Base-by-base conservation (phyloP, 2,113 vertebrate species). In the Centropristis striata region DNA sequence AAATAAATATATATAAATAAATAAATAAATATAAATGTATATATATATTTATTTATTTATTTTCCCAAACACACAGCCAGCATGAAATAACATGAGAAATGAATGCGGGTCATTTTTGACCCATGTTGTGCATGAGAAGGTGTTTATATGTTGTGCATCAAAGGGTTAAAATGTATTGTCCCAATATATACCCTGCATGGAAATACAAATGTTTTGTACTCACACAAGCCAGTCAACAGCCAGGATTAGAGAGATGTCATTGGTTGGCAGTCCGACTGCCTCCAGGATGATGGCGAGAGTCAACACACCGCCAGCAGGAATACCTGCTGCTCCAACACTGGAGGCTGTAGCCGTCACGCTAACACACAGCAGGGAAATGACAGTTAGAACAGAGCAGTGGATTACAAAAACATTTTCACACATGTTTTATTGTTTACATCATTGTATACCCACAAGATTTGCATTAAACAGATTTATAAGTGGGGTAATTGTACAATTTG, bases 211-310 rank as follows among this genome's bases (percentile, higher is more conserved):
- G 12, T 21, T 36, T 7, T 55, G 20, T 78, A 96, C 97, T 97
- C 79, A 98, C 97, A 98, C 96, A 9, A 98, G 93, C 97, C 97
- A 98, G 74, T 98, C 97, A 41, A 98, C 96, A 3, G 97, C 97
- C 80, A 98, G 87, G 79, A 98, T 97, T 49, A 96, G 94, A 27
- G 97, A 98, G 86, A 98, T 96, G 81, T 97, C 95, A 0, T 72
- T 88, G 57, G 96, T 96, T 0, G 97, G 97, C 37, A 98, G 92
- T 21, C 91, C 94, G 36, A 97, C 67, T 0, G 97, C 96, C 78
- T 98, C 97, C 16, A 98, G 87, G 88, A 98, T 98, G 78, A 98
- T 98, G 57, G 97, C 95, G 0, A 98, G 91, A 0, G 97, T 98
- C 71, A 98, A 89, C 49, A 98, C 94, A 0, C 96, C 97, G 0